Conservation (phyloP, 2,797 vertebrate species). For the Cephalopachus bancanus region DNA sequence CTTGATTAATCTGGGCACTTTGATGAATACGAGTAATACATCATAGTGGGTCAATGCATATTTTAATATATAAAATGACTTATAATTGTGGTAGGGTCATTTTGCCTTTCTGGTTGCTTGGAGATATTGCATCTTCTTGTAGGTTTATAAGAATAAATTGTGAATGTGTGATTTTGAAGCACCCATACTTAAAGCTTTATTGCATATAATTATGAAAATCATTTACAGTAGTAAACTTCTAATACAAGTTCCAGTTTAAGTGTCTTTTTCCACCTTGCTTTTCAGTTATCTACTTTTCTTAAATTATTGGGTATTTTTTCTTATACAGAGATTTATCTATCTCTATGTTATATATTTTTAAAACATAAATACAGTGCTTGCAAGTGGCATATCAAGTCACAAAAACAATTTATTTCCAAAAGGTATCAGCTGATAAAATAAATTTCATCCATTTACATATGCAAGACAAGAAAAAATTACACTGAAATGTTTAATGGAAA, state of each 20-base stretch:
- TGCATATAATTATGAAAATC: background rate
- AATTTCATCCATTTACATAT: background rate
- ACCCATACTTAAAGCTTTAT: background rate
- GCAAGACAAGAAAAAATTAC: background rate
- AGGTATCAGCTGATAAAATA: background rate
- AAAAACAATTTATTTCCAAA: background rate
- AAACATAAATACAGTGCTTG: background rate
- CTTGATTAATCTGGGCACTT: background rate
- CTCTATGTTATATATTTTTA: background rate
- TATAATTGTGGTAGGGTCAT: background rate
- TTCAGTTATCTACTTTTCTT: background rate
- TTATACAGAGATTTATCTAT: background rate
- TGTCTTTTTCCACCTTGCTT: background rate
- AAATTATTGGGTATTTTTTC: background rate
- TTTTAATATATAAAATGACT: background rate
- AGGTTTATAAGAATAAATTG: background rate
- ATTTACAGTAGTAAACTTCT: background rate
- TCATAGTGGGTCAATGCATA: background rate
- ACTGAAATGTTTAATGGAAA: background rate
- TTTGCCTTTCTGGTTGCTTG: background rate
- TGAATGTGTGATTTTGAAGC: background rate
- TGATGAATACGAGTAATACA: background rate
- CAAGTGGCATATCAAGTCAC: background rate
- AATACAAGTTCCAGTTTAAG: background rate
- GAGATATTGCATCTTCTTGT: background rate